phyloP scores from a whole-genome alignment of 1,140 invertebrate species.

The Yoshiicerus persimilis region DNA sequence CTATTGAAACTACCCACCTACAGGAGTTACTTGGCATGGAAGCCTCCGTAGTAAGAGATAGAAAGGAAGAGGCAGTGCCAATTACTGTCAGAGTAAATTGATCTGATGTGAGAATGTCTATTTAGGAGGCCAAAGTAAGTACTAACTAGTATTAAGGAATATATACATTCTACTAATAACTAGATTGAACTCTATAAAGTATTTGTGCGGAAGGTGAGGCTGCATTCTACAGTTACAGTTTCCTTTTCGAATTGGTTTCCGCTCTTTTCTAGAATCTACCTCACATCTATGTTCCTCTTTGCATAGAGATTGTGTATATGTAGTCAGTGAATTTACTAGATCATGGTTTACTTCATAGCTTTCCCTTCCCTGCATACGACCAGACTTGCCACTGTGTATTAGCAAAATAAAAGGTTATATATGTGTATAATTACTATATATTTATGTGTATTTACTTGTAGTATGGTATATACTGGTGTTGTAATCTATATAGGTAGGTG shows the following conservation, averaged over 20 bases:
- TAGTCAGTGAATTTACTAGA: too few relatives aligned
- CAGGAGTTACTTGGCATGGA: neutral
- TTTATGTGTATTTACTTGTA: too few relatives aligned
- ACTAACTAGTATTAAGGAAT: neutral
- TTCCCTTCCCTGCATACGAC: too few relatives aligned
- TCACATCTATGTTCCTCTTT: too few relatives aligned
- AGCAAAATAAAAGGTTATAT: too few relatives aligned
- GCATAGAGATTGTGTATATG: too few relatives aligned
- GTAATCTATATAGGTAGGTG: too few relatives aligned
- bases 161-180: neutral
- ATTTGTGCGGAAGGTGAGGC: neutral
- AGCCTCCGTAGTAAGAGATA: neutral
- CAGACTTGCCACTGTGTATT: too few relatives aligned
- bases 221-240: neutral
- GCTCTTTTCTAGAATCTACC: neutral
- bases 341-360: too few relatives aligned
- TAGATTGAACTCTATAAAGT: neutral
- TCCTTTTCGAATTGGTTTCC: neutral
- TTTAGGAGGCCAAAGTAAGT: neutral
- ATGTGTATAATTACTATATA: too few relatives aligned
- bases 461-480: too few relatives aligned
- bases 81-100: constrained; percentile 20
- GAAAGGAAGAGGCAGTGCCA: neutral
- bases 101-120: constrained; percentile 20
- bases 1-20: neutral